Evolutionary conservation across 1,140 invertebrate genomes (phyloP).

Genomic region (Euborellia annulipes): DNA sequence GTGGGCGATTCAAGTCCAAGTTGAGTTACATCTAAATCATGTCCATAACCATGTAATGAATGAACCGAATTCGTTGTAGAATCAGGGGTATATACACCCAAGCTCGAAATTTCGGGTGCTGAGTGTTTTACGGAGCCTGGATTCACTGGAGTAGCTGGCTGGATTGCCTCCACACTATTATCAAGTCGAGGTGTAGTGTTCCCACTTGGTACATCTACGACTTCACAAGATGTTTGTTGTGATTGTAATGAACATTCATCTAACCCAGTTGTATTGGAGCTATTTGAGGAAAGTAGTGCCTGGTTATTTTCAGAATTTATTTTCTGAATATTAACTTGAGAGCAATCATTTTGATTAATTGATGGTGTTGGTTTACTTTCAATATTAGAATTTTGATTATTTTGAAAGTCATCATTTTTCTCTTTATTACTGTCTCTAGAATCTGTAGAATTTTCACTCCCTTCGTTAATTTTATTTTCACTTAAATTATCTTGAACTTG

Average conservation of each 20-base stretch:
- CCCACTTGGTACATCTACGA: constrained; percentile 13
- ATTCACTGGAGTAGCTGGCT: constrained; percentile 17
- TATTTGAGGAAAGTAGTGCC: no score
- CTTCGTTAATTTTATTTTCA: no score
- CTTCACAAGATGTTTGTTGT: constrained; percentile 6
- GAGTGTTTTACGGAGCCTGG: constrained; percentile 33
- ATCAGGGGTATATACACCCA: constrained; percentile 70
- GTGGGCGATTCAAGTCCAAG: constrained; percentile 71
- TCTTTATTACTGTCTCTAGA: not conserved
- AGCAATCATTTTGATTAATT: no score
- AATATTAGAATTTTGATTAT: no score
- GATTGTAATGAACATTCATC: not conserved
- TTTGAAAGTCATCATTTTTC: not conserved
- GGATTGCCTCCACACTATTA: constrained; percentile 13
- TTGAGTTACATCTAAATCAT: constrained; percentile 64
- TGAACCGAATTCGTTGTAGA: constrained; percentile 72
- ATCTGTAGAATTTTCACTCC: not conserved
- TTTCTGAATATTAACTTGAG: no score
- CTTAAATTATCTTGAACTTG: no score
- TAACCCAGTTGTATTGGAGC: no score
- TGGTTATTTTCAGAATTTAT: no score
- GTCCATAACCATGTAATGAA: constrained; percentile 52
- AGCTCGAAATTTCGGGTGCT: constrained; percentile 48
- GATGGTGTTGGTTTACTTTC: no score
- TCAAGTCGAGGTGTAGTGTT: constrained; percentile 15